Evolutionary conservation across 2,888 invertebrate genomes (phyloP).

Genomic region (Melipona beecheii): DNA sequence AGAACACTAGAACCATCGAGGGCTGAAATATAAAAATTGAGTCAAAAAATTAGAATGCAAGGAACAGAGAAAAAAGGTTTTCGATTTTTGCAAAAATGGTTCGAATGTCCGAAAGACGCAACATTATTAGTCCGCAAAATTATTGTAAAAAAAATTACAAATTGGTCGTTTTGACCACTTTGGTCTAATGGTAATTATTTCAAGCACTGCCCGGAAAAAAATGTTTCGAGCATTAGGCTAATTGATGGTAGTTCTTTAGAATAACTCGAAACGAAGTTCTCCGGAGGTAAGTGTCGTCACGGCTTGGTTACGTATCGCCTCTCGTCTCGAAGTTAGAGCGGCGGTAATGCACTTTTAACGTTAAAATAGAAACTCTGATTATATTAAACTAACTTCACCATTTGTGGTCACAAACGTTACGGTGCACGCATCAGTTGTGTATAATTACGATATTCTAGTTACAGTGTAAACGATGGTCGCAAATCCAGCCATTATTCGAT

Average conservation of each 20-base stretch:
- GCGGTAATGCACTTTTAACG: constrained; percentile 35
- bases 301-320: constrained; percentile 17
- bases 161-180: no score
- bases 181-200: no score
- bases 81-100: no score
- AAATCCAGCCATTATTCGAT: constrained; percentile 2
- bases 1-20: no score
- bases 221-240: not conserved
- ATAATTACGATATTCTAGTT: constrained; percentile 24
- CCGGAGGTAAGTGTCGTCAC: not conserved
- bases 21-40: no score
- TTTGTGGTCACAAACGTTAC: constrained; percentile 11
- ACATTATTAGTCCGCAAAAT: no score
- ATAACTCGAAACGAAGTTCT: constrained; percentile 31
- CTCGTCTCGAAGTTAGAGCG: constrained; percentile 22
- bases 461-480: constrained; percentile 10
- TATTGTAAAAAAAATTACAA: no score
- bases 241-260: not conserved
- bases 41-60: no score
- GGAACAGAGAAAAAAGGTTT: no score
- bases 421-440: constrained; percentile 5
- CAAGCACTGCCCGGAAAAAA: not conserved
- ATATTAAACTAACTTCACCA: constrained; percentile 17
- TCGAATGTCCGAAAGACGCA: no score
- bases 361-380: constrained; percentile 24